Conservation (phyloP, 2,113 vertebrate genomes). For the Gasterosteus nipponicus region DNA sequence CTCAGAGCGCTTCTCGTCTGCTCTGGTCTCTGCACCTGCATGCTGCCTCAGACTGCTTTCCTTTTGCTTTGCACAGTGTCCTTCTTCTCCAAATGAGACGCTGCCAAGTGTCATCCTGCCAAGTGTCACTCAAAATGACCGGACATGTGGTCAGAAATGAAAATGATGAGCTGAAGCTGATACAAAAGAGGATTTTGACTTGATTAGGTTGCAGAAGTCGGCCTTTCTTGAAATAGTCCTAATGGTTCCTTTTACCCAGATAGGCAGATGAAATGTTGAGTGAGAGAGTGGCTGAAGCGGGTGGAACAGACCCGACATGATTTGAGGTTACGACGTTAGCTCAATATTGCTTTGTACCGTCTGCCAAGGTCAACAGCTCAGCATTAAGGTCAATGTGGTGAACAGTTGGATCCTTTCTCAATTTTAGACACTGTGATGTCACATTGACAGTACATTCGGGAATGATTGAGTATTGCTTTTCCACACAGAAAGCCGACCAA, state of each 20-base stretch:
- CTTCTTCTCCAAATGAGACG: constrained; percentile 19
- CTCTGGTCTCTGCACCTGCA: constrained; percentile 34
- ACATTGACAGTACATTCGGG: neutral
- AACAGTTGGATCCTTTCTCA: constrained; percentile 16
- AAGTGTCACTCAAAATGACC: constrained; percentile 9
- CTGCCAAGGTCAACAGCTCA: constrained; percentile 12
- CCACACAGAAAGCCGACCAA: constrained; percentile 10
- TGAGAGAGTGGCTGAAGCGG: neutral
- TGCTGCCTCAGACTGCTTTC: constrained; percentile 23
- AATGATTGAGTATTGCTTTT: constrained; percentile 23
- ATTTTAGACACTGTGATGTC: constrained; percentile 6
- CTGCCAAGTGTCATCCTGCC: neutral
- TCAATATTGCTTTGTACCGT: neutral
- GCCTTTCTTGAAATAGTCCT: neutral
- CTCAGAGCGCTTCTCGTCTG: constrained; percentile 18
- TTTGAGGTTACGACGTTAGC: neutral
- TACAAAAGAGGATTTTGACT: constrained; percentile 15
- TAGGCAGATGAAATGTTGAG: neutral
- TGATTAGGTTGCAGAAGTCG: neutral
- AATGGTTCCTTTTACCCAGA: neutral
- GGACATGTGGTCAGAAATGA: constrained; percentile 20
- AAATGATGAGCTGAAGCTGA: neutral
- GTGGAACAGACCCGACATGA: neutral
- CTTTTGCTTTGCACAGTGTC: constrained; percentile 13
- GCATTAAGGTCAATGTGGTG: neutral